These are phyloP conservation scores for Candoia aspera DNA, from an alignment of 2,113 vertebrate species.

Conservation along the genomic window DNA sequence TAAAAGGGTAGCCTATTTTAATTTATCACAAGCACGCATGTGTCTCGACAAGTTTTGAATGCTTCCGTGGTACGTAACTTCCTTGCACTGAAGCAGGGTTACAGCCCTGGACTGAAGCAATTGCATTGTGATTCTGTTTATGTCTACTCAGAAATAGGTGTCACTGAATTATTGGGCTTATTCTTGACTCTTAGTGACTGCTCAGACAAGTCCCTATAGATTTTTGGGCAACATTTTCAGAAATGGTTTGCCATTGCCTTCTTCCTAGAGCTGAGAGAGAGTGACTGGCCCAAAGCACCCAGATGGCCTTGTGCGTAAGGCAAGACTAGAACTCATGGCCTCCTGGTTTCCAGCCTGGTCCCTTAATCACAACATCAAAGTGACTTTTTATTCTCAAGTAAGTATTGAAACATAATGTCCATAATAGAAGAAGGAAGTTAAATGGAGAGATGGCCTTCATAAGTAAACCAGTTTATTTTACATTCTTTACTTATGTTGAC, in stretches of 20 bases:
- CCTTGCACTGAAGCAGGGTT: background rate
- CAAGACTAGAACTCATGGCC: background rate
- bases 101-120: background rate
- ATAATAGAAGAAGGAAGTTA: background rate
- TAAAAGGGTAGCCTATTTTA: background rate
- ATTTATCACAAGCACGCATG: background rate
- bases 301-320: background rate
- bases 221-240: background rate
- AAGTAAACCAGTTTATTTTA: background rate
- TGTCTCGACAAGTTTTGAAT: background rate
- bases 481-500: background rate
- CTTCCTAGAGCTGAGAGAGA: background rate
- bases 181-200: background rate
- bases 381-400: background rate
- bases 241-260: background rate
- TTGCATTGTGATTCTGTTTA: background rate
- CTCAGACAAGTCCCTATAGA: background rate
- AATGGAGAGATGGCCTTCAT: background rate
- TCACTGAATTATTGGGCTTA: background rate
- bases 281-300: background rate
- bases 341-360: background rate
- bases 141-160: background rate
- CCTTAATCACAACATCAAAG: background rate
- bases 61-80: background rate
- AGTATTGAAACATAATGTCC: background rate